These are phyloP conservation scores for Enteromius viviparus DNA, from an alignment of 2,797 vertebrate genomes.

Conservation along the genomic window DNA sequence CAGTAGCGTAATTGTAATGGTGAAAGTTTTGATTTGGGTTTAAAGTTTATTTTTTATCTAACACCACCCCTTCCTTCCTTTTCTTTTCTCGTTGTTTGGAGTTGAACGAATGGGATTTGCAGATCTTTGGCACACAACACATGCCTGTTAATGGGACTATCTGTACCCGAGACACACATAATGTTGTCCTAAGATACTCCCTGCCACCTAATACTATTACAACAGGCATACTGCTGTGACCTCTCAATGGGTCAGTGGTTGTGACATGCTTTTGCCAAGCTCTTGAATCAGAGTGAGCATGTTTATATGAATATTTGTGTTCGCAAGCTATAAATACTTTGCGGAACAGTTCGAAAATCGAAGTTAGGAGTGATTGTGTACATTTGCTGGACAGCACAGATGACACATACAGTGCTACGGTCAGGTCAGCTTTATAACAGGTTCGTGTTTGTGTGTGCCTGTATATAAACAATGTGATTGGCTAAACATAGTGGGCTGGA, in stretches of 20 bases:
- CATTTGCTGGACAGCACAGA: constrained; percentile 42
- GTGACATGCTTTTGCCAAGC: neutral
- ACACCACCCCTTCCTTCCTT: constrained; percentile 14
- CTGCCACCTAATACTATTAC: constrained; percentile 15
- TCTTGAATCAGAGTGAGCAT: constrained; percentile 8
- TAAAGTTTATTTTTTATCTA: constrained; percentile 1
- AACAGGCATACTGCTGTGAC: neutral
- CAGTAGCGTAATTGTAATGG: neutral
- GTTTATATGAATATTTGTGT: constrained; percentile 21
- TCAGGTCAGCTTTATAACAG: constrained; percentile 50
- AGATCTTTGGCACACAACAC: constrained; percentile 44
- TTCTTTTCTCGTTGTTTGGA: constrained; percentile 38
- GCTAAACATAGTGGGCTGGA: constrained; percentile 72
- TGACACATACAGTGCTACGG: constrained; percentile 64
- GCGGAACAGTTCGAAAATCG: neutral
- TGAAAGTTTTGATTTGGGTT: neutral
- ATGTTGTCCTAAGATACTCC: constrained; percentile 41
- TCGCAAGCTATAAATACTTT: constrained; percentile 12
- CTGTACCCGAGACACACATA: constrained; percentile 17
- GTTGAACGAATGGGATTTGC: constrained; percentile 37
- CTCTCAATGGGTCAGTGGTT: neutral
- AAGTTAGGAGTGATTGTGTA: constrained; percentile 35
- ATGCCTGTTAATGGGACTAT: constrained; percentile 40
- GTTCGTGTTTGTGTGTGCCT: constrained; percentile 55
- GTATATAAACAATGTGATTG: constrained; percentile 65